Evolutionary conservation across 2,888 invertebrate genomes (phyloP), one percentile per base, ranked within the genome.

Genomic region (Lasioglossum villosulum): DNA sequence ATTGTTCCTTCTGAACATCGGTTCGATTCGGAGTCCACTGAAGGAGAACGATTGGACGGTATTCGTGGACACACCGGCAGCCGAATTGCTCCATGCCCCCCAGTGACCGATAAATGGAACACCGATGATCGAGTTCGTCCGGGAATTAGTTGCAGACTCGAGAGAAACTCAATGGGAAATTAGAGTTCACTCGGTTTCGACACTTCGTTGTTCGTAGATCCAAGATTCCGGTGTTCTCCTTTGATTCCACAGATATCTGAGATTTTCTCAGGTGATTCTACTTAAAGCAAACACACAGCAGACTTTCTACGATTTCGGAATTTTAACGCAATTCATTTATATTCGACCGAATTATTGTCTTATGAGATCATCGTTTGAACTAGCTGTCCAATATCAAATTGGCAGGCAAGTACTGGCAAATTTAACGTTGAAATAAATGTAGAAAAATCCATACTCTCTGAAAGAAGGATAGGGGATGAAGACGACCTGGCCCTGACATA

Each of bases 1-100:
- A 75, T 84, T 84, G 71, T 78, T 72, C 70, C 14, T 27, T 56
- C 56, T n/a, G 52, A 68, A 75, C 75, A 23, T 72, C 52, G 75
- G 14, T 45, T 66, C 84, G 72, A 84, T 78, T 52, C 34, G 59
- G 23, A n/a, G 39, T 39, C 66, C n/a, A 30, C 39, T 68, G 48
- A 75, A 30, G 75, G 39, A 30, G 30, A 34, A 76, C 76, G 76
- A 76, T 68, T 52, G 48, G 63, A 75, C 63, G 68, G 48, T 52
- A 68, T 76, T 76, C 48, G 34, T 37, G 37, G 45, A 68, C 68
- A 59, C 42, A 37, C 30, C 19, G 19, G 37, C 59, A 42, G 14
- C 34, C 45, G 68, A 68, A 76, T 68, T 76, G 76, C 37, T 76
- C n/a, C 45, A 16, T 14, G 5, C n/a, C n/a, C 30, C 30, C 76